Evolutionary conservation across 2,888 invertebrate species (phyloP).

Genomic region (Stenurella melanura): DNA sequence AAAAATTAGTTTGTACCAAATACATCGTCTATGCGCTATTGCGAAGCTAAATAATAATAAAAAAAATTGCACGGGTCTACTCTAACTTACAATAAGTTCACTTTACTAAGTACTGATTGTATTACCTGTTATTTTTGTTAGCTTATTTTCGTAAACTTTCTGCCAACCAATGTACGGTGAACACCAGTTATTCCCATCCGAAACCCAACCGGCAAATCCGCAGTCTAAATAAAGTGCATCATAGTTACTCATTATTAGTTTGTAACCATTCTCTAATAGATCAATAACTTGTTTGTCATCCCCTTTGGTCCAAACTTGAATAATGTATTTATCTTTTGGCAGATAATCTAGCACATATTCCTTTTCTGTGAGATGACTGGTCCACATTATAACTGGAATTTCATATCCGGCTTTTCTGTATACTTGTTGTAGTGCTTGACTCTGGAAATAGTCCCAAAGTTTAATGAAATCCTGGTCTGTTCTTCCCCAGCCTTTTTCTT

Average conservation of each 20-base stretch:
- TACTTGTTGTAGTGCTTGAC: constrained; percentile 77
- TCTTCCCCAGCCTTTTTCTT: constrained; percentile 77
- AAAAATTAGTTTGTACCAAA: no score
- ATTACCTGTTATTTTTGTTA: constrained; percentile 76
- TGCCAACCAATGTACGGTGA: constrained; percentile 94
- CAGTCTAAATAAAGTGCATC: constrained; percentile 92
- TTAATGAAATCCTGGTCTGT: constrained; percentile 77
- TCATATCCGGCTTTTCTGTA: constrained; percentile 74
- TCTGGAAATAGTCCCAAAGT: constrained; percentile 86
- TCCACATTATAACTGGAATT: constrained; percentile 85
- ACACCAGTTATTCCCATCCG: constrained; percentile 91
- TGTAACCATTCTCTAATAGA: constrained; percentile 83
- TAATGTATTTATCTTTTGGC: constrained; percentile 84
- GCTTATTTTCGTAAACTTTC: constrained; percentile 87
- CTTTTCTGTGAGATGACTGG: constrained; percentile 84
- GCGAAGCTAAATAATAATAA: no score
- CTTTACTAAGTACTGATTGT: no score
- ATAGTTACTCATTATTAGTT: constrained; percentile 89
- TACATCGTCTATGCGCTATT: no score
- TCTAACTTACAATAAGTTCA: no score
- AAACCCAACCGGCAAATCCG: constrained; percentile 89
- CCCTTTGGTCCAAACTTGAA: constrained; percentile 88
- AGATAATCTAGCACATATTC: constrained; percentile 80
- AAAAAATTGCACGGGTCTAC: no score
- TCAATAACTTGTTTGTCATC: constrained; percentile 79